Conservation (phyloP, 2,113 vertebrate genomes). For the Anseranas semipalmata region DNA sequence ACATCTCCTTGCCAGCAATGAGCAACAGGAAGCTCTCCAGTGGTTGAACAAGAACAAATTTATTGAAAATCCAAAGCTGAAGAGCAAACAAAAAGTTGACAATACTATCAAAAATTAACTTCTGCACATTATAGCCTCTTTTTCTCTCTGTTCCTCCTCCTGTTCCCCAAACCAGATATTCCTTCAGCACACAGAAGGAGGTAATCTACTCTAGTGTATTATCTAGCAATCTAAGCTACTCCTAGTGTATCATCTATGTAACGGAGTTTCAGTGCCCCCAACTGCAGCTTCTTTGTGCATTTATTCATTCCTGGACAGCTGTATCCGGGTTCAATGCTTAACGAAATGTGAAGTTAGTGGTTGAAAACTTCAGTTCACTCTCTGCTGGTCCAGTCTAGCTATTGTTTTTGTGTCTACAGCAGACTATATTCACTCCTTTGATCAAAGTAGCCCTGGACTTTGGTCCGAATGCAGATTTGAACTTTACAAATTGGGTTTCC, state of each 20-base stretch:
- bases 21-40: neutral
- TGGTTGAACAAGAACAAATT: rapidly evolving
- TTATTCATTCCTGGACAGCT: neutral
- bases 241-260: neutral
- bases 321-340: neutral
- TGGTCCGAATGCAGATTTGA: conserved; percentile 1
- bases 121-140: neutral
- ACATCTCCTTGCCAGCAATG: neutral
- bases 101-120: neutral
- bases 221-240: neutral
- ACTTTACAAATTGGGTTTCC: conserved; percentile 30
- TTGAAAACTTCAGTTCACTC: neutral
- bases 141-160: neutral
- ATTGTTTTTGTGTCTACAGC: neutral
- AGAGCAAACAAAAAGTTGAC: neutral
- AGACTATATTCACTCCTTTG: neutral
- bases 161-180: neutral
- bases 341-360: neutral
- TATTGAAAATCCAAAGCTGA: neutral
- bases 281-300: neutral
- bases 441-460: conserved; percentile 9
- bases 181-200: neutral
- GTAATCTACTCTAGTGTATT: neutral
- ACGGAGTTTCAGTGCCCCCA: neutral
- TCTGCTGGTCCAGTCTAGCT: neutral